Base-by-base conservation (phyloP, 2,888 invertebrate species). In the Pecten maximus region DNA sequence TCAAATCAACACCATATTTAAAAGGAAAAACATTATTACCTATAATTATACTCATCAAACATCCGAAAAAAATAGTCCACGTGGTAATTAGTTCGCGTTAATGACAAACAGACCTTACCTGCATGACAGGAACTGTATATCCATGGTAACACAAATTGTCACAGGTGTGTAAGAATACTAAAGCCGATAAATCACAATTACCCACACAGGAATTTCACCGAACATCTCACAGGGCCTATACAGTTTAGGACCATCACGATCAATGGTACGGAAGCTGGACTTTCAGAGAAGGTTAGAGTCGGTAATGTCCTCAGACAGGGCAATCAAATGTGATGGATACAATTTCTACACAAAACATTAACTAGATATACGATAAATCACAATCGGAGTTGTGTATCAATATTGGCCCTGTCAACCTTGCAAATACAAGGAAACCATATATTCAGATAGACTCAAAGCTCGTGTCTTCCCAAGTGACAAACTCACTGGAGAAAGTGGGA, bases 91-190 rank as follows among this genome's bases (percentile, higher is more conserved):
- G 35, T 54, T 35, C 35, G 10, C 23, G 28, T 74, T 74, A 35
- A 35, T 74, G 6, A 10, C 16, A 74, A 74, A 12, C 16, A 35
- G 74, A 74, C 74, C 44, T 3, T 74, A 74, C 74, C 74, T 74
- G 74, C 74, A 74, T 74, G 74, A 74, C 15, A 74, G 28, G 35
- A 74, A 74, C 23, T 74, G 74, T 74, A 74, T 16, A 74, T 74
- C 74, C 74, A 74, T 74, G 10, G 74, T 6, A 54, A 23, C 54
- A 54, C n/a, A 19, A 54, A 28, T 6, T 35, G 35, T 74, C 74
- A 74, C 54, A 0, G 1, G 54, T 54, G 54, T 54, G 23, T n/a
- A 54, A 35, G 28, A 2, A 74, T 74, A 28, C 10, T 2, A 35
- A 28, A 0, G 28, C 74, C 2, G 35, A 10, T 74, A 35, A 74